Base-by-base conservation (phyloP, 30 jellyfish, hydroid and myxozoan species). In the Aurelia aurita complex sp. Pacific region DNA sequence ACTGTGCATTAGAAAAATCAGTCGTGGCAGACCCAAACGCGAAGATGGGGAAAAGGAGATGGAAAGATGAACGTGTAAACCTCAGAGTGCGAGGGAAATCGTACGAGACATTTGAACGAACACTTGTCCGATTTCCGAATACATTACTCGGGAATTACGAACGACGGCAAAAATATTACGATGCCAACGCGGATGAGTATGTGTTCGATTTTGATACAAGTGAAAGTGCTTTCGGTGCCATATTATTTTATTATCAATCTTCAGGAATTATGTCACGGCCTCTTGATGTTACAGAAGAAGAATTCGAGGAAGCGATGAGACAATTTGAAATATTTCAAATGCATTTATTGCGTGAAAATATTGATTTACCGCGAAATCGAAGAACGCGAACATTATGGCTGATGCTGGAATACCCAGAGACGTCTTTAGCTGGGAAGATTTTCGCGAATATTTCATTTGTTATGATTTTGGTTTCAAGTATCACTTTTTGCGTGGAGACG, bases 211-310 rank as follows among this genome's bases (percentile, higher is more conserved):
- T 94, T 17, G 77, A 79, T 32, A 63, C 68, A 15, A 52, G 93
- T 60, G 90, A 85, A 61, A 68, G 86, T 63, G 96, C 96, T 18
- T 91, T 91, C 59, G 97, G 80, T 29, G 96, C 97, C 33, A 86
- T 91, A 33, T 77, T 91, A 29, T 91, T 84, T 70, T 91, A 91
- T 63, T 91, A 91, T 76, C 97, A 91, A 64, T 91, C 97, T 1
- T 77, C 89, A 4, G 97, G 97, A 18, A 88, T 88, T 59, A 69
- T 88, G 89, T 80, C 97, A 4, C 83, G 92, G 40, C 97, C 97
- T 5, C 74, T 23, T 34, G 90, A 79, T 63, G 90, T 88, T 7
- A 51, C 84, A 7, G 97, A 80, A 61, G 91, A 80, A 38, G 97
- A 88, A 5, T 88, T 88, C 79, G 82, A 80, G 43, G 90, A 88